Percentiles rank a stretch among this genome's conserved stretches.
Conservation (phyloP, 2,888 invertebrate genomes). For the Periphyllus acericola region DNA sequence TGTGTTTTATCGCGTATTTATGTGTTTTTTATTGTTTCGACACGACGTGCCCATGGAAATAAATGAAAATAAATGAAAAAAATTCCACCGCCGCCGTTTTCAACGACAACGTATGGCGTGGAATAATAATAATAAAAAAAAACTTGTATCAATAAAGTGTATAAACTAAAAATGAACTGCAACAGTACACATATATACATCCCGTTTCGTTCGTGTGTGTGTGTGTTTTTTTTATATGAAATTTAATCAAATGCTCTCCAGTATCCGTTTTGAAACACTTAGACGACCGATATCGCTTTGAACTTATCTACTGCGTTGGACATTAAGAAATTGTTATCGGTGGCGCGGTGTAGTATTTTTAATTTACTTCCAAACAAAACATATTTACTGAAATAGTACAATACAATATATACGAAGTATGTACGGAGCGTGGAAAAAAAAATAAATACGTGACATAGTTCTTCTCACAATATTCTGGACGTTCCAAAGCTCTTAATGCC, state of each 20-base stretch:
- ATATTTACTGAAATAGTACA: not conserved
- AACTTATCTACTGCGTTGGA: not conserved
- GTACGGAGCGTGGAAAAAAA: not conserved
- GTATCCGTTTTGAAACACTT: not conserved
- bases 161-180: not conserved
- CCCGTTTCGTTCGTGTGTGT: not conserved
- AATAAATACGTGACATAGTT: not conserved
- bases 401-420: not conserved
- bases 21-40: constrained; percentile 1
- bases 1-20: not conserved
- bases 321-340: not conserved
- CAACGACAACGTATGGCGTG: not conserved
- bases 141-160: not conserved
- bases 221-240: not conserved
- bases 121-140: no score
- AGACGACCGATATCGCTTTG: not conserved
- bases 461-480: not conserved
- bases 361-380: not conserved
- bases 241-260: not conserved
- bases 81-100: not conserved
- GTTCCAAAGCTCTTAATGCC: constrained; percentile 7
- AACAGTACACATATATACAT: not conserved
- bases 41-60: not conserved
- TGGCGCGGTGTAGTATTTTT: not conserved
- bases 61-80: not conserved